These are phyloP conservation scores for Drosophila nr. medialis DNA, from an alignment of 2,888 invertebrate genomes.

Conservation along the genomic window DNA sequence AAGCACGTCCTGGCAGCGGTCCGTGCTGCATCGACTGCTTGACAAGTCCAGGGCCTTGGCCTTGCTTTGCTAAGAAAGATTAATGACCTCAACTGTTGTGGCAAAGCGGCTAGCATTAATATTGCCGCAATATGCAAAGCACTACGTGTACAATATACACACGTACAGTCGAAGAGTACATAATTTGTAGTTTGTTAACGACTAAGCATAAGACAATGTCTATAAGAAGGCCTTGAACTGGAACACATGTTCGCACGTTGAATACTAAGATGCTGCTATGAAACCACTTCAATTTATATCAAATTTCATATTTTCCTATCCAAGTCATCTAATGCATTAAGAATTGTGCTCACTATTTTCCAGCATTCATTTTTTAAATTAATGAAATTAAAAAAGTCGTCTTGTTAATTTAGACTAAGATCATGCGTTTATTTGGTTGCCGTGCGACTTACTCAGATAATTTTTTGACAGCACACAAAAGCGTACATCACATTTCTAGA, in stretches of 20 bases:
- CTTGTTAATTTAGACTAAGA: neutral
- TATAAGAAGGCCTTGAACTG: constrained; percentile 7
- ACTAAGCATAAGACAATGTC: constrained; percentile 43
- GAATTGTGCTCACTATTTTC: neutral
- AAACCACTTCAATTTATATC: neutral
- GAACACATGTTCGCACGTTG: neutral
- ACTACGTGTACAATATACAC: constrained; percentile 55
- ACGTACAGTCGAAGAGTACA: constrained; percentile 24
- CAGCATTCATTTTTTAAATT: neutral
- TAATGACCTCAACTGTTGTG: constrained; percentile 64
- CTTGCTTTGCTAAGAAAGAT: constrained; percentile 67
- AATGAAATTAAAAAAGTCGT: neutral
- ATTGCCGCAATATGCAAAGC: constrained; percentile 66
- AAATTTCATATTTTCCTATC: neutral
- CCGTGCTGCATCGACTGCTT: constrained; percentile 4
- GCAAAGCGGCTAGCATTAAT: constrained; percentile 60
- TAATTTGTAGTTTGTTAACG: constrained; percentile 59
- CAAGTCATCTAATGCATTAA: neutral
- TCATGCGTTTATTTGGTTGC: neutral
- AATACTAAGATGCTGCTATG: neutral
- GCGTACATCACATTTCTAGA: neutral
- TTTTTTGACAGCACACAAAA: neutral
- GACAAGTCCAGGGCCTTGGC: constrained; percentile 30
- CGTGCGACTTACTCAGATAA: neutral
- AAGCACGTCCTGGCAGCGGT: constrained; percentile 44